Evolutionary conservation across 2,888 invertebrate species (phyloP).

Genomic region (Morpho deidamia): DNA sequence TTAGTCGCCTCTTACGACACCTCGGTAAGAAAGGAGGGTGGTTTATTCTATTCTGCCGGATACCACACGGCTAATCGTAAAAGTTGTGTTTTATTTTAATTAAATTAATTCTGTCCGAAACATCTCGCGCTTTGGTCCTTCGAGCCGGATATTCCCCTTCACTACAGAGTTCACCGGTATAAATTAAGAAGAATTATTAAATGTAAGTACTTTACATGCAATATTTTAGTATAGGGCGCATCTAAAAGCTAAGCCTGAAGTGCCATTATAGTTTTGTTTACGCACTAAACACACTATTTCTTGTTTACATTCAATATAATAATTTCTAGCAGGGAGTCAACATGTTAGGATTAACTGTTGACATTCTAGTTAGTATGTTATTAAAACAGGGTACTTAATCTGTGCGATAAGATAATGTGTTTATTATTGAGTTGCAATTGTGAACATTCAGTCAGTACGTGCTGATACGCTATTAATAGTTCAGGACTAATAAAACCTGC

Average conservation of each 20-base stretch:
- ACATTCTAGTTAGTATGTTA: conserved; percentile 16
- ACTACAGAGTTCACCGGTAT: no score
- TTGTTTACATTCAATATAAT: conserved; percentile 2
- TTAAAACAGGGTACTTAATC: conserved; percentile 15
- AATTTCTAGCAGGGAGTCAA: conserved; percentile 4
- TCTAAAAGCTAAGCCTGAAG: background rate
- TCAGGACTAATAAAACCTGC: background rate
- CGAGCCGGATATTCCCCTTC: no score
- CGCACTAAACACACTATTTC: background rate
- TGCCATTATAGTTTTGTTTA: background rate
- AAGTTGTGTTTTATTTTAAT: no score
- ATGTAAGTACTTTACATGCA: no score
- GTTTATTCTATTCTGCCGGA: no score
- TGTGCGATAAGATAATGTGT: conserved; percentile 18
- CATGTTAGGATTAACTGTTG: conserved; percentile 12
- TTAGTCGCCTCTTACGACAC: no score
- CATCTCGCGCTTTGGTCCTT: no score
- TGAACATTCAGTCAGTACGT: background rate
- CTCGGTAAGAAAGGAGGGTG: no score
- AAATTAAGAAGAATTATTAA: no score
- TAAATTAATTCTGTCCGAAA: no score
- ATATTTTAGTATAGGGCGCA: no score
- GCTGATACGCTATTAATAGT: background rate
- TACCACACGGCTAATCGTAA: no score
- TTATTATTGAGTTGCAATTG: conserved; percentile 13